phyloP scores from a whole-genome alignment of 2,888 invertebrate genomes.

The Cataglyphis albicans region DNA sequence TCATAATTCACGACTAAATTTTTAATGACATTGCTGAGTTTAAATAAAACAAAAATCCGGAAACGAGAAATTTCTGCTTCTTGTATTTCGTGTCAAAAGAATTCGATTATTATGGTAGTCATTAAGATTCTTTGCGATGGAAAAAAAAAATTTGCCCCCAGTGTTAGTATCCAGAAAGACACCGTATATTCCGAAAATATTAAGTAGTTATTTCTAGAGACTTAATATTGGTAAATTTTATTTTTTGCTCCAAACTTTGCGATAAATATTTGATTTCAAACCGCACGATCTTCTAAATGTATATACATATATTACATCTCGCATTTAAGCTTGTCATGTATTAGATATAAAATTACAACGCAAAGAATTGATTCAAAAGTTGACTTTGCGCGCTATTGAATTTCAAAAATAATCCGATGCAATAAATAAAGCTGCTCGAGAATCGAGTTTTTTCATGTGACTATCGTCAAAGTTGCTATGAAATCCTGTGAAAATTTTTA shows the following conservation, averaged over 20 bases:
- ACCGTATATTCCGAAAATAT: not conserved
- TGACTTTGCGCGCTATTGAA: slow-evolving; percentile 66
- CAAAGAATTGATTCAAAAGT: slow-evolving; percentile 59
- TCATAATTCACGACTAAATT: not conserved
- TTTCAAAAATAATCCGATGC: slow-evolving; percentile 71
- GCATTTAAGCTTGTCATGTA: slow-evolving; percentile 13
- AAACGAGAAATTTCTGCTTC: not conserved
- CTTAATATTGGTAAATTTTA: not conserved
- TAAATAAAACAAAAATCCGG: too few relatives aligned
- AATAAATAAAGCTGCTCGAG: slow-evolving; percentile 72
- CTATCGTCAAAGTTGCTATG: slow-evolving; percentile 46
- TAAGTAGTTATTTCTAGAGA: not conserved
- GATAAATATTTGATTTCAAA: slow-evolving; percentile 62
- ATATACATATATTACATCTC: not conserved
- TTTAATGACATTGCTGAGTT: not conserved
- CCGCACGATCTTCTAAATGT: slow-evolving; percentile 33
- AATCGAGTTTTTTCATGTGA: slow-evolving; percentile 54
- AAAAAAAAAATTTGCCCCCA: not conserved
- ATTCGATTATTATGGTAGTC: not conserved
- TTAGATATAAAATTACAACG: slow-evolving; percentile 47
- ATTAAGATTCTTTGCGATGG: not conserved
- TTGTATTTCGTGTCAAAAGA: not conserved
- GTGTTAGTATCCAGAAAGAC: not conserved
- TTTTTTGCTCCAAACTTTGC: not conserved
- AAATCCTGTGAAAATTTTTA: slow-evolving; percentile 63